Evolutionary conservation across 2,113 vertebrate genomes (phyloP), one percentile per base, ranked within the genome.

Genomic region (Pao palembangensis): DNA sequence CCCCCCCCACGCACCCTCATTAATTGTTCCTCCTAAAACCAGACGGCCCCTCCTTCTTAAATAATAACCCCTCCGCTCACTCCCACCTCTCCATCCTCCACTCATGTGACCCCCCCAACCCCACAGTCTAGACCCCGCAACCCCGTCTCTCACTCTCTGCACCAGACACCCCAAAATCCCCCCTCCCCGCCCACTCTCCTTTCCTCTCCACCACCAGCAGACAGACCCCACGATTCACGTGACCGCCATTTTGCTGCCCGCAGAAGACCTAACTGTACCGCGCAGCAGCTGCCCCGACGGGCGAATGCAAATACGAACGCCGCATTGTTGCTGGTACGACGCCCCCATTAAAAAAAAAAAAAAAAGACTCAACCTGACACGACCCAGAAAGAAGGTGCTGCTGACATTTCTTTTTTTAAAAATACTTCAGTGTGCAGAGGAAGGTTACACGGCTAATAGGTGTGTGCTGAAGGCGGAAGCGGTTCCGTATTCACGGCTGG

Each of bases 201-300:
- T 67, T 41, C 67, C 82, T 83, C 79, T 38, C 75, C 78, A 84
- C 59, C 73, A 81, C 82, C 69, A 44, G 70, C 67, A 79, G 69
- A 84, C 76, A 84, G 73, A 78, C 76, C 80, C 73, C 55, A 60
- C 81, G 83, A 88, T 81, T 85, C 48, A 76, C 71, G 73, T 87
- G 83, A 87, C 87, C 81, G 78, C 87, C 87, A 89, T 89, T 87
- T 89, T 89, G 82, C 85, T 84, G 81, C 73, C 81, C 85, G 83
- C 68, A 73, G 77, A 70, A 78, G 66, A 68, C 51, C 69, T 61
- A 71, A 88, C 82, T 87, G 87, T 87, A 88, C 79, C 52, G 70
- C 69, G 16, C 69, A 49, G 81, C 87, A 88, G 86, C 86, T 87
- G 83, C 71, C 67, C 62, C 52, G 73, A 87, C 74, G 73, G 72